Percentiles rank a stretch among this genome's conserved stretches.
Evolutionary conservation across 2,797 vertebrate genomes (phyloP).

Genomic region (Morelia viridis): DNA sequence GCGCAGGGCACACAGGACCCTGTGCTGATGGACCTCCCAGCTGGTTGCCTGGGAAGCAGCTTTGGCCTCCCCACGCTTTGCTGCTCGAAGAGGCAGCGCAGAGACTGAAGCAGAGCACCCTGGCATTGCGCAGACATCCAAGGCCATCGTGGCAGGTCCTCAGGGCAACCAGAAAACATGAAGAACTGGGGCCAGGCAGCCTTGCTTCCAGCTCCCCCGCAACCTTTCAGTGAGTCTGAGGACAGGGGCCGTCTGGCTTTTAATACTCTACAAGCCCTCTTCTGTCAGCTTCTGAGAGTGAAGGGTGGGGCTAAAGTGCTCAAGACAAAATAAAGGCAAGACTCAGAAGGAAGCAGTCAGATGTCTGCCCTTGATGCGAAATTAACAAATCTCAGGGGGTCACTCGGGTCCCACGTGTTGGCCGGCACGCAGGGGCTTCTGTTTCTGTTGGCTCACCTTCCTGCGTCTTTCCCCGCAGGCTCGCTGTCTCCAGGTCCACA

Average conservation of each 20-base stretch:
- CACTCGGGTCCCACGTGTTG: background rate
- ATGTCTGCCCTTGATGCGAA: background rate
- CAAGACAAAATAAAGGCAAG: background rate
- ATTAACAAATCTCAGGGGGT: background rate
- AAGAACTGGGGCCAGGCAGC: background rate
- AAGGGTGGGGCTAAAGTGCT: background rate
- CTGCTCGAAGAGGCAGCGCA: background rate
- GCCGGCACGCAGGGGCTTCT: background rate
- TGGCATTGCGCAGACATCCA: background rate
- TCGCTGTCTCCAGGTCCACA: constrained; percentile 73
- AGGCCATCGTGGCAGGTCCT: background rate
- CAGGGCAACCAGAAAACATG: background rate
- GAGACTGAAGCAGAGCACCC: background rate
- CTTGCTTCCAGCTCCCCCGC: background rate
- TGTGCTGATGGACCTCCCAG: background rate
- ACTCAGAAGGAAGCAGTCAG: background rate
- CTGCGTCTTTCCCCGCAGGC: constrained; percentile 58
- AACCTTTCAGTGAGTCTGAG: background rate
- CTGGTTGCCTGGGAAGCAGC: no score
- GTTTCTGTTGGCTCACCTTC: constrained; percentile 64
- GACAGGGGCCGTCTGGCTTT: background rate
- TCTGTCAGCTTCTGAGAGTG: background rate
- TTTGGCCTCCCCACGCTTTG: background rate
- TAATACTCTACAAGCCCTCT: background rate
- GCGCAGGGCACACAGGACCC: background rate